These are phyloP conservation scores for Drosophila testacea DNA, from an alignment of 2,888 invertebrate species.

Conservation along the genomic window DNA sequence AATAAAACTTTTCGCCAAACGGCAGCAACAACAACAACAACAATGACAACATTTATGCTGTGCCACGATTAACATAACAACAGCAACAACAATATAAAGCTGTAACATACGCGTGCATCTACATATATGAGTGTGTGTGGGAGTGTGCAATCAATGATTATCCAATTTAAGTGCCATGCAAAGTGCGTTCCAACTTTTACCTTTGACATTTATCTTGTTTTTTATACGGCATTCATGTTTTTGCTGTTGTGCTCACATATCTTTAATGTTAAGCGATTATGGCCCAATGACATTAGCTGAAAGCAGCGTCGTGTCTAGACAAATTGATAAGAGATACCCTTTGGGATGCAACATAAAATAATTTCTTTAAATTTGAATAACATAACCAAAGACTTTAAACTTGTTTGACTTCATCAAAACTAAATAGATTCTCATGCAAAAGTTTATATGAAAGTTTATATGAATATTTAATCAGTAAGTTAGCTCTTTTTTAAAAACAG, in stretches of 20 bases:
- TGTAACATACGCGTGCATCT: constrained; percentile 39
- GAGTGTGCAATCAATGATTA: constrained; percentile 72
- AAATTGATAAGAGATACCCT: too few species aligned
- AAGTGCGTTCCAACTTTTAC: constrained; percentile 52
- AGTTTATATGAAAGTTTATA: too few species aligned
- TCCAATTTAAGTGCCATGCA: constrained; percentile 55
- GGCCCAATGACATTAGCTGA: not conserved
- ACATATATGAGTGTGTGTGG: constrained; percentile 13
- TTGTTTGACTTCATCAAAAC: too few species aligned
- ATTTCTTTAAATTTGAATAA: too few species aligned
- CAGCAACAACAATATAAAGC: constrained; percentile 11
- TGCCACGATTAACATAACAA: constrained; percentile 67
- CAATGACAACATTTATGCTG: constrained; percentile 66
- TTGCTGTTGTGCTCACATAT: not conserved
- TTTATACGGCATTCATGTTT: constrained; percentile 3
- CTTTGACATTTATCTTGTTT: constrained; percentile 23
- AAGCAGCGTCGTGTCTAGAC: not conserved
- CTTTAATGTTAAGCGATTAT: not conserved
- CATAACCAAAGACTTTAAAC: too few species aligned
- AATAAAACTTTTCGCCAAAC: constrained; percentile 65
- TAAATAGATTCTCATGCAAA: too few species aligned
- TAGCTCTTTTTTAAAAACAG: too few species aligned
- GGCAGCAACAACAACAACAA: constrained; percentile 39
- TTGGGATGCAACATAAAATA: too few species aligned
- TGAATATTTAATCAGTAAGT: too few species aligned